Evolutionary conservation across 2,797 vertebrate species (phyloP).

Genomic region (Galagoides demidoff): DNA sequence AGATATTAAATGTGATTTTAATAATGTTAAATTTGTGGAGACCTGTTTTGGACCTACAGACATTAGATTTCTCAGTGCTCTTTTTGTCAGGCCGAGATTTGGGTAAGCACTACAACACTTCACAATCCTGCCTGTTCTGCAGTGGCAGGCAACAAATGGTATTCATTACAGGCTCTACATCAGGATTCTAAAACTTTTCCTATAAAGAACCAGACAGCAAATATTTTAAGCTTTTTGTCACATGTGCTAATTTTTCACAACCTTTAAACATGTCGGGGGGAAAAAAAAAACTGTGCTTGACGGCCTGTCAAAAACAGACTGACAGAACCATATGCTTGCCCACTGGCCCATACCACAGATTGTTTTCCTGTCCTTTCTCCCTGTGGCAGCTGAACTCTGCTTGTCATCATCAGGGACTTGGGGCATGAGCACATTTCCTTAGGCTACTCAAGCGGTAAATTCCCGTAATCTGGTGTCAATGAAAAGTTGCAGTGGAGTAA

Average conservation of each 20-base stretch:
- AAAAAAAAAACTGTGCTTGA: neutral
- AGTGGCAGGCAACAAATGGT: neutral
- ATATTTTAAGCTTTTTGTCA: neutral
- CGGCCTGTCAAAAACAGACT: neutral
- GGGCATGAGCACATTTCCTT: neutral
- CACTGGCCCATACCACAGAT: neutral
- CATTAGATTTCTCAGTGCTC: neutral
- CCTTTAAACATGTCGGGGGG: neutral
- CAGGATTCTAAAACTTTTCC: neutral
- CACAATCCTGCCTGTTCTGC: neutral
- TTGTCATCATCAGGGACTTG: neutral
- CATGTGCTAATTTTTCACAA: neutral
- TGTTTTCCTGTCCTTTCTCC: neutral
- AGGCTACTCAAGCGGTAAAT: too few relatives aligned
- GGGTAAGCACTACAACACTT: neutral
- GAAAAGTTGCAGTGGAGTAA: neutral
- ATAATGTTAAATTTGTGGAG: neutral
- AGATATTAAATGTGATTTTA: neutral
- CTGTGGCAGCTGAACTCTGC: neutral
- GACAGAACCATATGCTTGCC: neutral
- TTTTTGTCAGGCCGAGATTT: neutral
- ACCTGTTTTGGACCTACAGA: neutral
- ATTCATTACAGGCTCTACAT: neutral
- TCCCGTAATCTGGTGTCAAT: neutral
- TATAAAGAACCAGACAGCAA: neutral